Evolutionary conservation across 2,888 invertebrate species (phyloP).

Genomic region (Aphrophora alni): DNA sequence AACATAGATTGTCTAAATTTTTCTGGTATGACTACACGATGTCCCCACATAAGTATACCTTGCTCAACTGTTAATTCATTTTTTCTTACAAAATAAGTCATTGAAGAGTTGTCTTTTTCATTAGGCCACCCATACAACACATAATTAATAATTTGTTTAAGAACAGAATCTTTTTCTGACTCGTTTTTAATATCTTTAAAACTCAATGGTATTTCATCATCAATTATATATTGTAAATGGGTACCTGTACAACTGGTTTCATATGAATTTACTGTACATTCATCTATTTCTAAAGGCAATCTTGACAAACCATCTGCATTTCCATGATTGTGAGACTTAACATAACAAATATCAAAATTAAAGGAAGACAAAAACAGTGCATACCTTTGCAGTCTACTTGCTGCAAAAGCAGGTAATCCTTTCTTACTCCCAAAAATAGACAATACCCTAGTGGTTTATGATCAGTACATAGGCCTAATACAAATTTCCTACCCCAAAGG

Average conservation of each 20-base stretch:
- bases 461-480: too few relatives aligned
- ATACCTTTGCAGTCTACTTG: conserved; percentile 25
- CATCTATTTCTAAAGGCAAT: neutral
- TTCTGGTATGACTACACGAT: conserved; percentile 18
- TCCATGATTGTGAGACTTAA: too few relatives aligned
- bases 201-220: conserved; percentile 7
- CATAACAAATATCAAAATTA: conserved; percentile 26
- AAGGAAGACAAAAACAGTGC: conserved; percentile 10
- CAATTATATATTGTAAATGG: conserved; percentile 14
- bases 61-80: neutral
- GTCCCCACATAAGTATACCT: conserved; percentile 21
- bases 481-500: too few relatives aligned
- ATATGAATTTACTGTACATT: too few relatives aligned
- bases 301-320: too few relatives aligned
- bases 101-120: too few relatives aligned
- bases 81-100: too few relatives aligned
- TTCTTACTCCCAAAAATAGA: neutral
- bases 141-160: conserved; percentile 14
- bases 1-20: neutral
- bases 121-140: conserved; percentile 8
- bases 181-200: conserved; percentile 16
- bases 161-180: neutral
- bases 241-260: neutral
- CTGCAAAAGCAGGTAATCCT: conserved; percentile 25
- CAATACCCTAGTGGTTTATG: too few relatives aligned